Evolutionary conservation across 2,888 invertebrate species (phyloP).

Genomic region (Arge pagana): DNA sequence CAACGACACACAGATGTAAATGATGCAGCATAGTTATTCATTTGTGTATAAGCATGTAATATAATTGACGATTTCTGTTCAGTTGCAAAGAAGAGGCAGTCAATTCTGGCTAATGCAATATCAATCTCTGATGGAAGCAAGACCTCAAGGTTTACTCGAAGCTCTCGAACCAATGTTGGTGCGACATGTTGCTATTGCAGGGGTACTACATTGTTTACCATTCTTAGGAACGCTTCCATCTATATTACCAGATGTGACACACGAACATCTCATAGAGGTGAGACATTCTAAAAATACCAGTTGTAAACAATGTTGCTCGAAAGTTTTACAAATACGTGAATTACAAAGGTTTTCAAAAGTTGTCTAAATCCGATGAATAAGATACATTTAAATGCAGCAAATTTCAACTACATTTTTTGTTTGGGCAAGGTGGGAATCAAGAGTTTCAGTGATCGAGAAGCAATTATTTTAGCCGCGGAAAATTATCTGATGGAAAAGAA

Average conservation of each 20-base stretch:
- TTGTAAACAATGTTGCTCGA: not conserved
- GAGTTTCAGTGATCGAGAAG: conserved; percentile 61
- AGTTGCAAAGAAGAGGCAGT: conserved; percentile 47
- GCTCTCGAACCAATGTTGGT: conserved; percentile 71
- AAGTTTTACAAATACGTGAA: too few species aligned
- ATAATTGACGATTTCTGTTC: conserved; percentile 9
- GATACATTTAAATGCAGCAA: not conserved
- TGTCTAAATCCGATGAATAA: too few species aligned
- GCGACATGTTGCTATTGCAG: conserved; percentile 71
- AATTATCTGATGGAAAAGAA: conserved; percentile 59
- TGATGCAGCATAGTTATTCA: conserved; percentile 27
- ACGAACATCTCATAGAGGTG: conserved; percentile 63
- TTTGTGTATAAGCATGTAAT: conserved; percentile 4
- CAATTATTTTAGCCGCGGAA: conserved; percentile 68
- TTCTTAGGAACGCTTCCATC: conserved; percentile 65
- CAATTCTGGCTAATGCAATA: conserved; percentile 80
- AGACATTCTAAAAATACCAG: conserved; percentile 15
- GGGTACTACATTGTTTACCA: conserved; percentile 77
- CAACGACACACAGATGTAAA: conserved; percentile 50
- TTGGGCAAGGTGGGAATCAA: conserved; percentile 55
- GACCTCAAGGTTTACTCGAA: conserved; percentile 70
- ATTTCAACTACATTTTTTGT: conserved; percentile 5
- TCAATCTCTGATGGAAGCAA: conserved; percentile 77
- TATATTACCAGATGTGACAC: conserved; percentile 61
- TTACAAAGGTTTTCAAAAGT: too few species aligned